Base-by-base conservation (phyloP, 1,140 invertebrate genomes). In the Drosophila ambigua region DNA sequence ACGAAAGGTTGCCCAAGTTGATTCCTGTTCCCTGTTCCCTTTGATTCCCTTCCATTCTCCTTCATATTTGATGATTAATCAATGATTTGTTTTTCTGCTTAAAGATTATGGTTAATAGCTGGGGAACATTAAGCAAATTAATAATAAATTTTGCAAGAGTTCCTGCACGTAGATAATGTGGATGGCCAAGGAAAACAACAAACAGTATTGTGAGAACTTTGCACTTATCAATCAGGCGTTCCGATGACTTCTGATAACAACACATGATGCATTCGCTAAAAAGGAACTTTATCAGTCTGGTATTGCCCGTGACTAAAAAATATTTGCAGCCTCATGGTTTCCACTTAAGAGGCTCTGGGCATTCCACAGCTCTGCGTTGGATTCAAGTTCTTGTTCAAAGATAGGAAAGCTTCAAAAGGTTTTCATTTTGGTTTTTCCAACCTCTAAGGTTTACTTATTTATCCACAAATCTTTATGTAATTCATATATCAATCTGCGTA, bases 211-310 rank as follows among this genome's bases (percentile, higher is more conserved):
- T n/a, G 3, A 6, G 54, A 57, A 81, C 79, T 82, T 81, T 81
- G 73, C 43, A 62, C 78, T 44, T 51, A 59, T 67, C 67, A 81
- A 59, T 67, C 67, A 81, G 52, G 26, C 9, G 78, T 64, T 76
- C 7, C 16, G 9, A 41, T 43, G 50, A 23, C 49, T 35, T 4
- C 16, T 35, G 49, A 39, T 52, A 46, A 46, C 31, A 43, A 28
- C 39, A 24, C 39, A 24, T 55, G 26, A 50, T 24, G 45, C 60
- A 64, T 41, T 39, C 41, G 11, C 46, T 78, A n/a, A 55, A 45
- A 26, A 5, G 35, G 16, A 2, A 23, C 44, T 26, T 49, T 44
- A 61, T 72, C 51, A 35, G n/a, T 23, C n/a, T 23, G 23, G 39
- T 7, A n/a, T 24, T 31, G 13, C 35, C 13, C 35, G 11, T 39